Evolutionary conservation across 1,140 invertebrate genomes (phyloP).

Genomic region (Drosophila kepulauana): DNA sequence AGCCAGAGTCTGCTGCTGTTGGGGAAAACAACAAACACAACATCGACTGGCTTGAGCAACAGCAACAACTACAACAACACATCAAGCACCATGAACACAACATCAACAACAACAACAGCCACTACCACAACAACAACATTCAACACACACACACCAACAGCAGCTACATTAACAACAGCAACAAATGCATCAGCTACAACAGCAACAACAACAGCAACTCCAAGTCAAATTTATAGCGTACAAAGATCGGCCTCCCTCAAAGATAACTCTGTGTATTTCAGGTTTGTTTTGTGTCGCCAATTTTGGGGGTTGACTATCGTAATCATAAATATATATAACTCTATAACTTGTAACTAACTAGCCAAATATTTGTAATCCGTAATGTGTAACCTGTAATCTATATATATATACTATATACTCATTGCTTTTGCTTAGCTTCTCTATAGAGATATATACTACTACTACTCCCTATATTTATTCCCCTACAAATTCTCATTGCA

Average conservation of each 20-base stretch:
- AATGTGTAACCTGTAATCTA: constrained; percentile 45
- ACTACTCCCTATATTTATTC: constrained; percentile 12
- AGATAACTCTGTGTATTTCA: constrained; percentile 85
- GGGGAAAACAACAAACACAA: constrained; percentile 56
- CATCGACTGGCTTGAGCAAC: constrained; percentile 32
- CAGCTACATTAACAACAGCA: constrained; percentile 45
- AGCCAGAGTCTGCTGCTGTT: constrained; percentile 69
- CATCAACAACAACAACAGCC: constrained; percentile 17
- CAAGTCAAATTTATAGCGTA: constrained; percentile 85
- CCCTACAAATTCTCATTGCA: constrained; percentile 68
- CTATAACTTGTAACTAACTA: constrained; percentile 37
- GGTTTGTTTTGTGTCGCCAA: constrained; percentile 74
- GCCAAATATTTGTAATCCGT: constrained; percentile 22
- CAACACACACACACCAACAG: constrained; percentile 63
- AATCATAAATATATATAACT: constrained; percentile 31
- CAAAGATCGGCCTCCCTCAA: constrained; percentile 85
- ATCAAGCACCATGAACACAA: constrained; percentile 53
- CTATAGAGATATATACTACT: constrained; percentile 17
- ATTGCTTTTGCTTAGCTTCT: constrained; percentile 75
- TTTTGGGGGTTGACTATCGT: background rate
- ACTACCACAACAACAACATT: constrained; percentile 44
- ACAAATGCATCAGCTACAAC: constrained; percentile 66
- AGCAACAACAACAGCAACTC: constrained; percentile 77
- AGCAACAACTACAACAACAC: constrained; percentile 64
- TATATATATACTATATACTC: constrained; percentile 30